Base-by-base conservation (phyloP, 2,888 invertebrate species). In the Aphodius sticticus region DNA sequence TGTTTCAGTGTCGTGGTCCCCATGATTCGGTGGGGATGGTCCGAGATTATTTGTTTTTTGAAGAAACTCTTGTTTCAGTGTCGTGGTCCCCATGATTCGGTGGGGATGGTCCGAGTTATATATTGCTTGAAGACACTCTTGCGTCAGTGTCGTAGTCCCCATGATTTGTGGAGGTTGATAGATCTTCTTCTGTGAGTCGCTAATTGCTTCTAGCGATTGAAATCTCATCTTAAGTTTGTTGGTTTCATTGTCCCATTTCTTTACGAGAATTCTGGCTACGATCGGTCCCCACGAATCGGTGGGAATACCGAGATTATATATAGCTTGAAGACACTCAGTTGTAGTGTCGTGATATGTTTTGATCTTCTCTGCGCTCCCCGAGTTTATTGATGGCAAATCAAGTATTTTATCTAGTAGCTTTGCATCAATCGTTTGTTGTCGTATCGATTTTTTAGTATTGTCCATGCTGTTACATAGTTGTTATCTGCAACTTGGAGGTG, bases 161-260 rank as follows among this genome's bases (percentile, higher is more conserved):
- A n/a, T n/a, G n/a, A n/a, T n/a, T n/a, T 6, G 38, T 38, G 6
- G 6, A 6, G 38, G 26, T 70, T n/a, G 70, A 70, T 3, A 16
- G 2, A 12, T 70, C 15, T 2, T 16, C n/a, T 69, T 69, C 6
- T 69, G n/a, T 69, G 2, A 15, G n/a, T 69, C 3, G 15, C n/a
- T 15, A 15, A 70, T 70, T 15, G 70, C 70, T 70, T 70, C 70
- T n/a, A 70, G 16, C 26, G 70, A 16, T 15, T 70, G 70, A 15
- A 70, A 70, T 4, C 2, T 4, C 9, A 3, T 70, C 26, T 26
- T 15, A 6, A 16, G 12, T 26, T 15, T 70, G 70, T 70, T 15
- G 16, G 70, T 70, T 15, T 70, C 16, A n/a, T 2, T 9, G 70
- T 70, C 70, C n/a, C 70, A 70, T 70, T 70, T 70, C n/a, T 15